phyloP scores from a whole-genome alignment of 2,113 vertebrate species.

The Thunnus thynnus region DNA sequence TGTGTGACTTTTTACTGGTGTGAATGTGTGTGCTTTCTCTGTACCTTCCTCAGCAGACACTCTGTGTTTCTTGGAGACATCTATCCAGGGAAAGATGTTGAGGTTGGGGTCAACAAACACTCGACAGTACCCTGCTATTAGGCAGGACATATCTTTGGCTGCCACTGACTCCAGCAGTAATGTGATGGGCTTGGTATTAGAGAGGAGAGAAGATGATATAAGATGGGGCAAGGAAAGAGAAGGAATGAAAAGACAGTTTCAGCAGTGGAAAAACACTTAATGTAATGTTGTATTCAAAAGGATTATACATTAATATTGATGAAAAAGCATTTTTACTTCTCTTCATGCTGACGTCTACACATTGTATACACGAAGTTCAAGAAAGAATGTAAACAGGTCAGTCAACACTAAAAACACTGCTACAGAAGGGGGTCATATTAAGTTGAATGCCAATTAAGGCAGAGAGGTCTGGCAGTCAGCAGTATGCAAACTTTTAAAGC shows the following conservation, averaged over 20 bases:
- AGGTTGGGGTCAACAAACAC: slow-evolving; percentile 88
- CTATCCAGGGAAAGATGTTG: slow-evolving; percentile 90
- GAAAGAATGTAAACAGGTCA: neutral
- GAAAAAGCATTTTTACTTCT: neutral
- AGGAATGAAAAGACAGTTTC: neutral
- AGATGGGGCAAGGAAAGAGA: slow-evolving; percentile 9
- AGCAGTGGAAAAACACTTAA: slow-evolving; percentile 9
- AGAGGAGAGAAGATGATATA: slow-evolving; percentile 22
- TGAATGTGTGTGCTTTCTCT: neutral
- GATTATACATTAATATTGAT: neutral
- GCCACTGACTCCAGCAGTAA: slow-evolving; percentile 92
- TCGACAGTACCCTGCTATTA: slow-evolving; percentile 92
- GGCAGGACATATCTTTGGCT: slow-evolving; percentile 94
- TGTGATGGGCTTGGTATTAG: slow-evolving; percentile 88
- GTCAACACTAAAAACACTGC: neutral
- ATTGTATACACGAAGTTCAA: neutral
- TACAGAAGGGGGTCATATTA: neutral
- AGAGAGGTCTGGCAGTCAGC: neutral
- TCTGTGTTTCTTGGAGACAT: slow-evolving; percentile 85
- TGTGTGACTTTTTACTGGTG: neutral
- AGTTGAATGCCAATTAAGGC: neutral
- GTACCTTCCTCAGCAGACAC: slow-evolving; percentile 96
- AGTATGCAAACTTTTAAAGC: too few species aligned
- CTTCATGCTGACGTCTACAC: slow-evolving; percentile 21
- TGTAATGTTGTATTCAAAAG: neutral